Evolutionary conservation across 2,888 invertebrate species (phyloP).

Genomic region (Imbricaverruca yamaguchii): DNA sequence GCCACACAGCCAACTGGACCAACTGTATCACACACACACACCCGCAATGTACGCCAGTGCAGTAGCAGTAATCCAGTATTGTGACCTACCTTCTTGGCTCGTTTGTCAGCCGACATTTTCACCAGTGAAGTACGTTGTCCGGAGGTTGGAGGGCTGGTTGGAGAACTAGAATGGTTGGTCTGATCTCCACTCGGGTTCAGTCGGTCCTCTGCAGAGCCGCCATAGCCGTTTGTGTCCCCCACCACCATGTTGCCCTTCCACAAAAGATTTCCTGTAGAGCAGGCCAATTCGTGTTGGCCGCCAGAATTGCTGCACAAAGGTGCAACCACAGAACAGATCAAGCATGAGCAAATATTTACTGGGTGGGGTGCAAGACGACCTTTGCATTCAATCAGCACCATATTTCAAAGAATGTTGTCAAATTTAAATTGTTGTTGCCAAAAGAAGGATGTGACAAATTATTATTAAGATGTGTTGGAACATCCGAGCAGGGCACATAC

Average conservation of each 20-base stretch:
- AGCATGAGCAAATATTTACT: too few relatives aligned
- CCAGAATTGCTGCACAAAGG: background rate
- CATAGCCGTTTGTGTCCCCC: conserved; percentile 11
- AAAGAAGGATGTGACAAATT: too few relatives aligned
- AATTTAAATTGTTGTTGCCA: too few relatives aligned
- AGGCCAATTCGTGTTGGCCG: background rate
- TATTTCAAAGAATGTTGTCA: too few relatives aligned
- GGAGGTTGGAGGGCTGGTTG: background rate
- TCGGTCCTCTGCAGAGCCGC: background rate
- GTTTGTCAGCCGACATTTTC: conserved; percentile 19
- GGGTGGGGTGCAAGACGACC: too few relatives aligned
- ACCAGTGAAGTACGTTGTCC: background rate
- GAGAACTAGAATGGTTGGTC: background rate
- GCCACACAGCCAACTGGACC: background rate
- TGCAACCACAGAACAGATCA: too few relatives aligned
- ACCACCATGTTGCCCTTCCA: conserved; percentile 5
- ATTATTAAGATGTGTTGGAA: too few relatives aligned
- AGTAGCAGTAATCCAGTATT: too few relatives aligned
- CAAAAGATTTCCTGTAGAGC: background rate
- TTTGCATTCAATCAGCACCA: too few relatives aligned
- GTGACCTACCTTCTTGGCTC: conserved; percentile 2
- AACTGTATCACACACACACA: background rate
- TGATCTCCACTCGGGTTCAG: background rate
- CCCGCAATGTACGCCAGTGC: too few relatives aligned
- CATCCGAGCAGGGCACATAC: too few relatives aligned